Conservation (phyloP, 2,888 invertebrate genomes). For the Oxystoma pomonae region DNA sequence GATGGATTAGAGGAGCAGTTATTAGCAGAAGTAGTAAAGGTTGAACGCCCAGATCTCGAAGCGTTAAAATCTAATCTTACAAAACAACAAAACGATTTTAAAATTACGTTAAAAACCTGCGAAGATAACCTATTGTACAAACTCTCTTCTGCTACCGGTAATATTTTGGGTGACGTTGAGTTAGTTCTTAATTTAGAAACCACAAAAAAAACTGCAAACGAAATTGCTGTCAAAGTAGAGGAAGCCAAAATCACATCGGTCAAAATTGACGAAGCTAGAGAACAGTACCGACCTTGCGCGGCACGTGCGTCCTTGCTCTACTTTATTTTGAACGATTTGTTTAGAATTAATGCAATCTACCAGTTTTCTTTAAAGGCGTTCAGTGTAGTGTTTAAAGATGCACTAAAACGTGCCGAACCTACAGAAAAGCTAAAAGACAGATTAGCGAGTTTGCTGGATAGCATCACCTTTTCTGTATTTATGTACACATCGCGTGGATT, state of each 20-base stretch:
- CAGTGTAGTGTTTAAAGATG: constrained; percentile 85
- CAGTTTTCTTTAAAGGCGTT: constrained; percentile 95
- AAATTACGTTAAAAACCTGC: constrained; percentile 83
- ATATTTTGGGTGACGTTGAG: constrained; percentile 86
- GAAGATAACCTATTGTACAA: constrained; percentile 87
- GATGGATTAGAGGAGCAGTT: constrained; percentile 92
- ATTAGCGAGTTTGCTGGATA: constrained; percentile 76
- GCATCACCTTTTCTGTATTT: constrained; percentile 81
- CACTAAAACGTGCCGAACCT: constrained; percentile 64
- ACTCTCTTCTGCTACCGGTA: constrained; percentile 85
- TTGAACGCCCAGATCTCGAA: constrained; percentile 89
- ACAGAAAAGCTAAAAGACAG: constrained; percentile 68
- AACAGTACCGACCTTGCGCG: constrained; percentile 82
- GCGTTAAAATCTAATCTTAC: constrained; percentile 75
- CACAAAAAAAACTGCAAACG: constrained; percentile 88
- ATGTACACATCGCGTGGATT: constrained; percentile 86
- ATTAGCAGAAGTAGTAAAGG: constrained; percentile 88
- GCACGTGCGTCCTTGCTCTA: constrained; percentile 84
- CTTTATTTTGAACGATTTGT: constrained; percentile 88
- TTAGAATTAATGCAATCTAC: constrained; percentile 92
- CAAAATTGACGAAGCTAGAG: constrained; percentile 88
- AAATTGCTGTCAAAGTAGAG: constrained; percentile 80
- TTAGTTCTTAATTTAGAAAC: constrained; percentile 89
- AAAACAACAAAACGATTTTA: constrained; percentile 91
- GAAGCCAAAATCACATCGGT: constrained; percentile 83